Conservation (phyloP, 2,888 invertebrate species). For the Scotopteryx bipunctaria region DNA sequence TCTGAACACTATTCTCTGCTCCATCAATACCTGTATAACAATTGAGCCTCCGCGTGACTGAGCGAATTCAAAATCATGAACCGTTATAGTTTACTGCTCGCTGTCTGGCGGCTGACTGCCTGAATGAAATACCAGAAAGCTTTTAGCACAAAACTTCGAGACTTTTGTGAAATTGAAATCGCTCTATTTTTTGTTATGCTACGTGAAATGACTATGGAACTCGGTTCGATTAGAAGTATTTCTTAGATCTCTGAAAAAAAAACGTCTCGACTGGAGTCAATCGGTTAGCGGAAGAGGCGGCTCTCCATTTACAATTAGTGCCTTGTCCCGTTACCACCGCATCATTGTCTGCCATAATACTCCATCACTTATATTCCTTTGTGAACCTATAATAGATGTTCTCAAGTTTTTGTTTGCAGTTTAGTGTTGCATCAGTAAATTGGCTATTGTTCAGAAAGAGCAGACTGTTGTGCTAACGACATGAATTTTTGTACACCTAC, state of each 20-base stretch:
- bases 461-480: conserved; percentile 9
- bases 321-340: conserved; percentile 75
- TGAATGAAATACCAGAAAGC: conserved; percentile 45
- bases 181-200: conserved; percentile 43
- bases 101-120: conserved; percentile 39
- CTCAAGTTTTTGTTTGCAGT: conserved; percentile 65
- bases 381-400: conserved; percentile 68
- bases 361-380: conserved; percentile 70
- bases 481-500: too few relatives aligned
- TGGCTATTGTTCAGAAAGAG: conserved; percentile 24
- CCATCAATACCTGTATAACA: conserved; percentile 26
- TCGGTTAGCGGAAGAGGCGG: conserved; percentile 70
- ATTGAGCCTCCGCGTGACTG: conserved; percentile 49
- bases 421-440: conserved; percentile 51
- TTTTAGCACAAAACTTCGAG: conserved; percentile 44
- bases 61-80: conserved; percentile 50
- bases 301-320: conserved; percentile 76
- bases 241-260: conserved; percentile 11
- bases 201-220: conserved; percentile 21
- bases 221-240: conserved; percentile 4
- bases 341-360: conserved; percentile 74
- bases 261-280: conserved; percentile 39
- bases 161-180: conserved; percentile 52
- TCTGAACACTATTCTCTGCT: conserved; percentile 5
- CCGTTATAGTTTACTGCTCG: conserved; percentile 54